Base-by-base conservation (phyloP, 2,888 invertebrate species). In the Didymodactylos carnosus region DNA sequence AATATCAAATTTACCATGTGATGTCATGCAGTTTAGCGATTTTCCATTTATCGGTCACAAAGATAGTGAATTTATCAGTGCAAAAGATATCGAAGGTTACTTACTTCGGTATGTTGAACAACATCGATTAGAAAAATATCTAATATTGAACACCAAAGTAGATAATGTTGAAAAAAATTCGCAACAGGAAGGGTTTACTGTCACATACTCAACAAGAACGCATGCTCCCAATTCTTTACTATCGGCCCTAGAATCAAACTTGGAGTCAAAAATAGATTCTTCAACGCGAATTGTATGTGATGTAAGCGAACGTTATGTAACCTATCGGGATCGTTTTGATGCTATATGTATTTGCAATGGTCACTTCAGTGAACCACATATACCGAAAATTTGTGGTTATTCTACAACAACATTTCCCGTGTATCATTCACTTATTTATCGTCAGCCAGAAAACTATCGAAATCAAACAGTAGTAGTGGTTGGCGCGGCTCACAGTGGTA, bases 1-100 rank as follows among this genome's bases (percentile, higher is more conserved):
- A 19, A 41, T 29, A 29, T 71, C 74, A 25, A 74, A 74, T 49
- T 4, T 74, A 16, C 71, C 71, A 11, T 71, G 46, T 40, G 40
- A 29, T 25, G 71, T 53, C 41, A 74, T 74, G 74, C 71, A 71
- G 53, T 74, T 74, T 43, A 46, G 41, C 39, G 74, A 74, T 53
- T 46, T 43, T 74, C 74, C 74, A 41, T 74, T 71, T 71, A 11
- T 40, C 3, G 69, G 62, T 40, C 23, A 29, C 35, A 13, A 35
- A 10, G 23, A 71, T 4, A 46, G 53, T n/a, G 6, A 29, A 19
- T 51, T 71, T 70, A n/a, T 53, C 11, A n/a, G 35, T 11, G 35
- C 40, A 2, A 29, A 51, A 23, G 35, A 41, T n/a, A 41, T 74
- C 13, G 10, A 74, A 27, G 39, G 71, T 5, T 74, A 74, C 46